Evolutionary conservation across 2,888 invertebrate genomes (phyloP), one percentile per base, ranked within the genome.

Genomic region (Tinea trinotella): DNA sequence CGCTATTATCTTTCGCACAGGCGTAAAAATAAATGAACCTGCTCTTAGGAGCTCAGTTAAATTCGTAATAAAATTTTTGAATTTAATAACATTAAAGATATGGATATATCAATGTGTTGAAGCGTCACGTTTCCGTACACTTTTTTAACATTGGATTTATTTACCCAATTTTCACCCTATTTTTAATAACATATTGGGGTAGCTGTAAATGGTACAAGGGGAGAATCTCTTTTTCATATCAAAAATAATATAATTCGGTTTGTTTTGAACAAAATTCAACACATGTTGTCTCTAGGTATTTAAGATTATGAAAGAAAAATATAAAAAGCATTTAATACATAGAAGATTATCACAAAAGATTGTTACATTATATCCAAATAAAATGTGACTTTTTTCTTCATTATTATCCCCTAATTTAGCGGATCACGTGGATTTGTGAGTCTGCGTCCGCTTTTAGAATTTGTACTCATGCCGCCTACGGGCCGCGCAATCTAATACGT

Each of bases 401-500:
- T 58, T 58, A 64, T 63, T 59, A 58, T 55, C 40, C 53, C 61
- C 62, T 62, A 67, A 71, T 68, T 70, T 66, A 58, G 53, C 60
- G 59, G 61, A 67, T 65, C 60, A 57, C 60, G 58, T 58, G 58
- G 63, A 68, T 68, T 66, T 64, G 64, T 62, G 61, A 62, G 63
- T 65, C 59, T 69, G 71, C 61, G 67, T 64, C 71, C 75, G 70
- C 73, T 74, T 68, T 68, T 66, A 62, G 74, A 81, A 80, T 78
- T 70, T 66, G 68, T 72, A 66, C 62, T 65, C 20, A 50, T 24
- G 19, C 15, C 64, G 61, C 64, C 59, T 57, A 61, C 65, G 65
- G 64, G 63, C 63, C 61, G 64, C 64, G 66, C 70, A 75, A 75
- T 79, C 77, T 80, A 84, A 83, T 83, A 81, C 81, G 74, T 82